Percentiles rank a stretch among this genome's conserved stretches.
These are phyloP conservation scores for Scaptomyza reducta DNA, from an alignment of 2,888 invertebrate genomes.

Conservation along the genomic window DNA sequence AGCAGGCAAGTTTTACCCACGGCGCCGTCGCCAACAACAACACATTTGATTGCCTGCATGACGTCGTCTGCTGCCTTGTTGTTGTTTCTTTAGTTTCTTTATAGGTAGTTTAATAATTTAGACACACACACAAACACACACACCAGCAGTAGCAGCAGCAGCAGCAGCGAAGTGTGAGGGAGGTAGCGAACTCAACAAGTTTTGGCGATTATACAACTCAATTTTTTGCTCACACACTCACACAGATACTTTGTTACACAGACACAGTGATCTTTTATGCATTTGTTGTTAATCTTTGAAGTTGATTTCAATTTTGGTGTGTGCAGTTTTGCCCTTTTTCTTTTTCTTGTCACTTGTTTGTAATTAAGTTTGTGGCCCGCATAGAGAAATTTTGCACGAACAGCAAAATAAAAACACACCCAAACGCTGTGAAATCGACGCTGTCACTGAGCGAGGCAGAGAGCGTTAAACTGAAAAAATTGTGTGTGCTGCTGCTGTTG, in stretches of 20 bases:
- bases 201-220: conserved; percentile 76
- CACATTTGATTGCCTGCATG: conserved; percentile 84
- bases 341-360: conserved; percentile 43
- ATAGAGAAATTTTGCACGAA: conserved; percentile 43
- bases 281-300: conserved; percentile 26
- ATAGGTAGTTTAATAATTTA: conserved; percentile 56
- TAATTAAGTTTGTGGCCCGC: conserved; percentile 51
- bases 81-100: conserved; percentile 44
- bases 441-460: conserved; percentile 64
- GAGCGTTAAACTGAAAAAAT: conserved; percentile 41
- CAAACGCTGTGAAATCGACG: conserved; percentile 78
- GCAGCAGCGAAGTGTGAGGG: conserved; percentile 36
- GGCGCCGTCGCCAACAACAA: conserved; percentile 83
- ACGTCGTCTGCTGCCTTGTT: conserved; percentile 46
- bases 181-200: conserved; percentile 57
- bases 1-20: conserved; percentile 83
- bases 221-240: conserved; percentile 40
- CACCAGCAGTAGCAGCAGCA: conserved; percentile 10
- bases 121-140: conserved; percentile 36
- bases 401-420: conserved; percentile 71
- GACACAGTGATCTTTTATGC: conserved; percentile 1
- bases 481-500: conserved; percentile 23
- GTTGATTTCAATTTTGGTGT: conserved; percentile 17
- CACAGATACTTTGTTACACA: conserved; percentile 41
- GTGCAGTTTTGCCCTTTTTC: conserved; percentile 23